phyloP scores from a whole-genome alignment of 2,888 invertebrate genomes.

The Chaitophorus viminalis region DNA sequence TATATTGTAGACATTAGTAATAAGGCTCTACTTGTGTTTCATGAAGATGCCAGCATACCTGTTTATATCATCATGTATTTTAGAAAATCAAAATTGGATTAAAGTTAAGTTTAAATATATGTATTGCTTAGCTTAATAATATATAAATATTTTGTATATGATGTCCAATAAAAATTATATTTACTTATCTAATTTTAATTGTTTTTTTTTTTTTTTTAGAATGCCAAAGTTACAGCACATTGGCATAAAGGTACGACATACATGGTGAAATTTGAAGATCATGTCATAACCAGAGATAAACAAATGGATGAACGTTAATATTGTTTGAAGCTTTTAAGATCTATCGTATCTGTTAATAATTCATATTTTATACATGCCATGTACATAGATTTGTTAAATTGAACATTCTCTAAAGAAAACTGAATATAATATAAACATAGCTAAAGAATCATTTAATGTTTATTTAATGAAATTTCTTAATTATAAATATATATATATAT shows the following conservation, averaged over 20 bases:
- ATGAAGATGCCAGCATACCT: no score
- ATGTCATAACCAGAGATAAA: conserved; percentile 89
- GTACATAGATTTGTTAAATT: conserved; percentile 33
- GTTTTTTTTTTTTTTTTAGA: conserved; percentile 73
- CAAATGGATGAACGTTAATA: conserved; percentile 85
- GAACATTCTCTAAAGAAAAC: conserved; percentile 18
- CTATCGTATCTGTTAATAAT: conserved; percentile 12
- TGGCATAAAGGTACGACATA: conserved; percentile 99
- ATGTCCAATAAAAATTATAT: neutral
- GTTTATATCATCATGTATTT: no score
- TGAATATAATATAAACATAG: conserved; percentile 36
- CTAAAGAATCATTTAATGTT: conserved; percentile 5
- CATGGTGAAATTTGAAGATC: conserved; percentile 97
- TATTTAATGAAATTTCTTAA: conserved; percentile 36
- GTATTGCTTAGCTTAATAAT: neutral
- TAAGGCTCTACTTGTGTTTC: no score
- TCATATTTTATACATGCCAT: neutral
- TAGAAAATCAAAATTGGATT: no score
- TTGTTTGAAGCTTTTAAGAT: neutral
- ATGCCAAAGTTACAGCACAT: conserved; percentile 97
- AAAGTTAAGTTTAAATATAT: no score
- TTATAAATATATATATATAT: neutral
- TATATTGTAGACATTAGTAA: no score
- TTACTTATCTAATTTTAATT: conserved; percentile 53
- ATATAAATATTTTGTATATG: conserved; percentile 5